Base-by-base conservation (phyloP, 2,888 invertebrate genomes). In the Drosophila paranaensis region DNA sequence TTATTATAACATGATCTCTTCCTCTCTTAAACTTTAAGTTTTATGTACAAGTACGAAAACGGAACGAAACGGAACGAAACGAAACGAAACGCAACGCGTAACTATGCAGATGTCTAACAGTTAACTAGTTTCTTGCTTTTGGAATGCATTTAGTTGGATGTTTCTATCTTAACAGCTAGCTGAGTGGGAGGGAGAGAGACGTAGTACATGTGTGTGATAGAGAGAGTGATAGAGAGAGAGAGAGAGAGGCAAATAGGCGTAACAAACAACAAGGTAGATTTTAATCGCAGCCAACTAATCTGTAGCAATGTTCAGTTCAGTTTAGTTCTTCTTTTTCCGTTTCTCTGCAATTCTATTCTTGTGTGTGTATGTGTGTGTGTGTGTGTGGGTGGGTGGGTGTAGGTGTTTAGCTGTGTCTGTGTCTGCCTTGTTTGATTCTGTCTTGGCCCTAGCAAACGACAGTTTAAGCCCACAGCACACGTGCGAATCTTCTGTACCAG, bases 51-150 rank as follows among this genome's bases (percentile, higher is more conserved):
- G 2, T 33, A 33, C 71, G 66, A 35, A 54, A 43, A 63, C 40
- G 51, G 35, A 71, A 63, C 40, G 51, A 30, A 71, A 55, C 72
- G 71, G 33, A 76, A 69, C 71, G 66, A 35, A 62, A 71, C 37
- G 55, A 54, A 43, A 63, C 72, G 71, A 33, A 76, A 69, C 62
- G 71, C 40, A 77, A 69, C 66, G 46, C 66, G 46, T 58, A 76
- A 39, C 33, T 54, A 54, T 66, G 66, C 56, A 71, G 57, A 79
- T 35, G 68, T 40, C 64, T 79, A 78, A 78, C 77, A 80, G 80
- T 86, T 88, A 88, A 88, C 89, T 84, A 84, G 83, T 88, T 84
- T 81, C 60, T 77, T 78, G 89, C 89, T 88, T 84, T 88, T 84
- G 83, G 83, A 84, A 84, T 84, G 83, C 89, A 88, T 80, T 88